Conservation (phyloP, 2,113 vertebrate species). For the Phylloscopus trochilus region DNA sequence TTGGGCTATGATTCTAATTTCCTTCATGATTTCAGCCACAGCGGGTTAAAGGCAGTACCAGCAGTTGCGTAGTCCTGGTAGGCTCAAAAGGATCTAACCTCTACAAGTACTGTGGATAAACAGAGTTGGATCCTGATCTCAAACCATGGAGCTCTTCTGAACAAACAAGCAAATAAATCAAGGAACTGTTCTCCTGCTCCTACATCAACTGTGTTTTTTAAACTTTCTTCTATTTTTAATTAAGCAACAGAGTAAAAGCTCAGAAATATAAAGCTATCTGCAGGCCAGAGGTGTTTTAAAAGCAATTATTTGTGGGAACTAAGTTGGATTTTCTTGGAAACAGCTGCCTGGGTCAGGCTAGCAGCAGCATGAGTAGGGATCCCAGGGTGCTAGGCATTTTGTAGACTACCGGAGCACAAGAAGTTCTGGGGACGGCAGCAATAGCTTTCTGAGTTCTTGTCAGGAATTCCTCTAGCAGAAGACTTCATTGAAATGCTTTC, state of each 20-base stretch:
- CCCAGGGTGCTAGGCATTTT: not conserved
- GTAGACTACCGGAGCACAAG: not conserved
- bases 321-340: not conserved
- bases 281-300: not conserved
- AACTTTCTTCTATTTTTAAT: not conserved
- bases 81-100: not conserved
- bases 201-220: not conserved
- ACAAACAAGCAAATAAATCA: not conserved
- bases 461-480: not conserved
- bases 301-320: not conserved
- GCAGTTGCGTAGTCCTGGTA: rapidly evolving
- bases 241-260: not conserved
- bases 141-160: not conserved
- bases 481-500: not conserved
- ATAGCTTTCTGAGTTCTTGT: not conserved
- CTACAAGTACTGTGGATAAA: not conserved
- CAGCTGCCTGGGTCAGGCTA: not conserved
- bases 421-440: not conserved
- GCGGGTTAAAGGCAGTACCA: not conserved
- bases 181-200: not conserved
- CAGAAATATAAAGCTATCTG: not conserved
- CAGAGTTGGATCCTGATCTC: not conserved
- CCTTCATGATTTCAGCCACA: not conserved
- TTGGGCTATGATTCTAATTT: not conserved
- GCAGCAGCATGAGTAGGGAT: rapidly evolving